Evolutionary conservation across 1,140 invertebrate genomes (phyloP).

Genomic region (Dinothrombium tinctorium): DNA sequence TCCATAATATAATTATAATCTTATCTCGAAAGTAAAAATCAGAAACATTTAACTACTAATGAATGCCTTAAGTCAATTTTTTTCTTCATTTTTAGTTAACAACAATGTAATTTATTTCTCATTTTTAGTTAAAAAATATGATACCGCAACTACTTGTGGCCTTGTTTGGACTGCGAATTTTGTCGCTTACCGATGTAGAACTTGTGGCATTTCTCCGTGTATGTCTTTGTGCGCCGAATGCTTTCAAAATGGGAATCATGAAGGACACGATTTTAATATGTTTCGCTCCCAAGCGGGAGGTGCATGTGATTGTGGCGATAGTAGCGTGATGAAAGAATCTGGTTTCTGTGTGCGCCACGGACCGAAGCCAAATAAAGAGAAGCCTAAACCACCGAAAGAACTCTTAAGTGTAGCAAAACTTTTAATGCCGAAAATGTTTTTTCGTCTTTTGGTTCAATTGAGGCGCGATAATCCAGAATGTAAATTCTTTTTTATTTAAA

Average conservation of each 20-base stretch:
- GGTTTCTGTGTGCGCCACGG: slow-evolving; percentile 82
- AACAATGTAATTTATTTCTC: no score
- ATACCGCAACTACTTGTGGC: slow-evolving; percentile 88
- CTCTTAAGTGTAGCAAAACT: slow-evolving; percentile 70
- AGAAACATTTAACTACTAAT: no score
- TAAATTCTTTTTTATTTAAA: slow-evolving; percentile 4
- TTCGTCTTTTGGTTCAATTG: slow-evolving; percentile 67
- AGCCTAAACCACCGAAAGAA: slow-evolving; percentile 46
- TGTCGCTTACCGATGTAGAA: slow-evolving; percentile 87
- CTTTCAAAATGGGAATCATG: slow-evolving; percentile 87
- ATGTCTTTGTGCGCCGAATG: slow-evolving; percentile 96
- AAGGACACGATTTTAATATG: slow-evolving; percentile 96
- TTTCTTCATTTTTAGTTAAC: no score
- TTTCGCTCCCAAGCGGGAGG: slow-evolving; percentile 59
- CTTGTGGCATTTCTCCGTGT: slow-evolving; percentile 89
- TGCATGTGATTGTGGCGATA: slow-evolving; percentile 76
- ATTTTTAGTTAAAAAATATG: slow-evolving; percentile 55
- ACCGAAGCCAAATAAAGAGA: slow-evolving; percentile 23
- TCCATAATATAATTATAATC: no score
- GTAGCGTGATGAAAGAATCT: slow-evolving; percentile 82
- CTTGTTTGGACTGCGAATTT: slow-evolving; percentile 95
- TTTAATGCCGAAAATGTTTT: slow-evolving; percentile 73
- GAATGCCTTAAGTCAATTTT: no score
- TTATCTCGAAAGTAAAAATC: no score
- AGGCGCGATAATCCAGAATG: slow-evolving; percentile 41